Evolutionary conservation across 2,113 vertebrate species (phyloP).

Genomic region (Amblyopsis rosae): DNA sequence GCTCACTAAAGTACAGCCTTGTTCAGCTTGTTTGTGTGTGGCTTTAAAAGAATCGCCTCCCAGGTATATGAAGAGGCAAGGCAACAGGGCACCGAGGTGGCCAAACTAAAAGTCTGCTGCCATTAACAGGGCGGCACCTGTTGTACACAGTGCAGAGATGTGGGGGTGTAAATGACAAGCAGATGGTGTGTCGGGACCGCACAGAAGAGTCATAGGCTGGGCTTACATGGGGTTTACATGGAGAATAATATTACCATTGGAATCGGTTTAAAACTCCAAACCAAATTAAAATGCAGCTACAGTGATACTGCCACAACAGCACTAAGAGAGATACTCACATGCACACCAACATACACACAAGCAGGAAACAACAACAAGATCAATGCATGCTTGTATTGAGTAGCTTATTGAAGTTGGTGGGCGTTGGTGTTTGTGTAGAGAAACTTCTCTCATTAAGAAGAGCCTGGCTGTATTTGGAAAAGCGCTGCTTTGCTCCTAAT

Average conservation of each 20-base stretch:
- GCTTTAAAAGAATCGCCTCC: no score
- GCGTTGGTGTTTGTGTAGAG: slow-evolving; percentile 28
- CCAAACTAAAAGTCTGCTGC: background rate
- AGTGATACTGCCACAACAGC: slow-evolving; percentile 13
- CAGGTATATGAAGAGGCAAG: background rate
- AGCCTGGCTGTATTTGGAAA: slow-evolving; percentile 27
- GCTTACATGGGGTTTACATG: no score
- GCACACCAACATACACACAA: background rate
- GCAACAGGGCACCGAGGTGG: background rate
- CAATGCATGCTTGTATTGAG: slow-evolving; percentile 1
- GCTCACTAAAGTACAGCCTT: no score
- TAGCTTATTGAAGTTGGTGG: slow-evolving; percentile 53
- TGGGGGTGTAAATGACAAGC: background rate
- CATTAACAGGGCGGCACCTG: background rate
- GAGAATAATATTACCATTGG: no score
- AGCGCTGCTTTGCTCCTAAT: slow-evolving; percentile 53
- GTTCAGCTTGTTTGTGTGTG: no score
- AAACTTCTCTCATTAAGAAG: slow-evolving; percentile 60
- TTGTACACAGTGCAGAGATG: background rate
- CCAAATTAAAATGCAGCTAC: no score
- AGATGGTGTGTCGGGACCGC: background rate
- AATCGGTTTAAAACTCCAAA: no score
- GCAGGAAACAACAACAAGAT: background rate
- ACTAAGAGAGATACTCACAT: background rate
- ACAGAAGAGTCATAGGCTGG: slow-evolving; percentile 9